Conservation (phyloP, 2,888 invertebrate genomes). For the Drosophila nr. fundita region DNA sequence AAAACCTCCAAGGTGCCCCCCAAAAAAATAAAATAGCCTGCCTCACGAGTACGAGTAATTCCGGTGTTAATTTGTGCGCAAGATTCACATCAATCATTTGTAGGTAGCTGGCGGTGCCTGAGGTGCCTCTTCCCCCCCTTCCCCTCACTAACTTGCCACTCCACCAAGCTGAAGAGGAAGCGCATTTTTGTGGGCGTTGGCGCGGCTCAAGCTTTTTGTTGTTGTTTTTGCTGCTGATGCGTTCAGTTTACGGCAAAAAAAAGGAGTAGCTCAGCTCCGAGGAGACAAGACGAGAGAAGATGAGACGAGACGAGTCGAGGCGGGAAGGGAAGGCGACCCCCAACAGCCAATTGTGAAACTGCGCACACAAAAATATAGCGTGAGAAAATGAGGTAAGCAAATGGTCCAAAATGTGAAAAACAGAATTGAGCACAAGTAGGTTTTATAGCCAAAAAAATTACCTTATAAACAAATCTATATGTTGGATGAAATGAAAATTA, state of each 20-base stretch:
- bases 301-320: neutral
- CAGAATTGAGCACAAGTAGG: neutral
- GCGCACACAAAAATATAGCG: slow-evolving; percentile 15
- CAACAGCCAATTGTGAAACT: slow-evolving; percentile 49
- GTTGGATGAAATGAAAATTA: neutral
- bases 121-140: neutral
- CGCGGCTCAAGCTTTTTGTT: slow-evolving; percentile 64
- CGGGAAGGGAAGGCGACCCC: slow-evolving; percentile 14
- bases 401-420: slow-evolving; percentile 2
- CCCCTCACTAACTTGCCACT: neutral
- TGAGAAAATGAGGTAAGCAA: slow-evolving; percentile 38
- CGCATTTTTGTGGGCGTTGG: slow-evolving; percentile 70
- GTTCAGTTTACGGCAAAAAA: slow-evolving; percentile 38
- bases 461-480: neutral
- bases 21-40: slow-evolving; percentile 6
- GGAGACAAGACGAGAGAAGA: neutral
- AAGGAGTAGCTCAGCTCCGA: slow-evolving; percentile 55
- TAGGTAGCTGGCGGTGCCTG: slow-evolving; percentile 35
- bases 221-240: slow-evolving; percentile 24
- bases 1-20: slow-evolving; percentile 2
- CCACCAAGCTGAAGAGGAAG: slow-evolving; percentile 35
- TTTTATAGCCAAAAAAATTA: no score
- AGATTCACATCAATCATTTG: slow-evolving; percentile 80
- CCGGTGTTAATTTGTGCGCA: slow-evolving; percentile 82
- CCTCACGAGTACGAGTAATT: slow-evolving; percentile 73